Evolutionary conservation across 2,888 invertebrate species (phyloP), one percentile per base, ranked within the genome.

Genomic region (Tanypteryx hageni): DNA sequence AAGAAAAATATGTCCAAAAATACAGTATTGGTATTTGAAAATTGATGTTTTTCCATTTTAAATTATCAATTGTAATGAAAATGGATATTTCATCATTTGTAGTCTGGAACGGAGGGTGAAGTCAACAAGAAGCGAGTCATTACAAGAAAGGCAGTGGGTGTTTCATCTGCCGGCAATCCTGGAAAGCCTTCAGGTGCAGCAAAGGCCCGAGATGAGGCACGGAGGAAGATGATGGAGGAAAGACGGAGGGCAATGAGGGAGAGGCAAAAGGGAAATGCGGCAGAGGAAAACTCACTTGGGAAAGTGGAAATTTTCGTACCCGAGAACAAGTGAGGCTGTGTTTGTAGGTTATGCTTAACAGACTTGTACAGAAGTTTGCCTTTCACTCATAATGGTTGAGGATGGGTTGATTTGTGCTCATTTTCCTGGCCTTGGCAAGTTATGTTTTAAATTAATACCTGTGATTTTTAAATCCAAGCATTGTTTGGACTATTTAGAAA

Each of bases 171-270:
- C 14, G 27, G 92, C 44, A n/a, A 64, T 59, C 10, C 92, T 31
- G 58, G 92, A 92, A 94, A 93, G 93, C 92, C 93, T 11, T 93
- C 93, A 92, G 94, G 94, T 92, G 95, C 94, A 16, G 94, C 95
- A 84, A 94, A 94, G 93, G 95, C 94, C 0, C 94, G 95, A 57
- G 95, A 95, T 92, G 96, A 96, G 93, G 97, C 98, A 82, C 96
- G 98, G 93, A 97, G 97, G 94, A 97, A 97, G 94, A 96, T 99
- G 96, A 95, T 98, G 93, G 98, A 98, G 94, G 97, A 96, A 94
- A 97, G 96, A 95, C 96, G 98, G 94, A 95, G 96, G 93, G 96
- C 96, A 13, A 96, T 96, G 96, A 94, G 93, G 59, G 93, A 94
- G 57, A 59, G 68, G 31, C 84, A 92, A 27, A 92, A 92, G 22